Evolutionary conservation across 2,113 vertebrate genomes (phyloP).

Genomic region (Brachyhypopomus gauderio): DNA sequence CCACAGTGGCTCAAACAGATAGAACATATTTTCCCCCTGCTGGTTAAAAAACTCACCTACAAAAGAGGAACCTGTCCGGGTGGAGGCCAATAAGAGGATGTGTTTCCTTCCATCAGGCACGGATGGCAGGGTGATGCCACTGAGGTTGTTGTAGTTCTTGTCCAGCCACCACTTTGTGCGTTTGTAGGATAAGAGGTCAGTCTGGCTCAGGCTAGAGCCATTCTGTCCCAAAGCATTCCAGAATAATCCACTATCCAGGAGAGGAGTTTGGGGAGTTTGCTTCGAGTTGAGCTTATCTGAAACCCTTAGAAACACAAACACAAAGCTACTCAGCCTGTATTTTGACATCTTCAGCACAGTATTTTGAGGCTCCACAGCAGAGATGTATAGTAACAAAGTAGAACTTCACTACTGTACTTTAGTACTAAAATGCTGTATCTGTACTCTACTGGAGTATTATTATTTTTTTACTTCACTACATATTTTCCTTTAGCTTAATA

Average conservation of each 20-base stretch:
- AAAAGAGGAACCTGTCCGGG: conserved; percentile 94
- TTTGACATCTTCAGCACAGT: too few relatives aligned
- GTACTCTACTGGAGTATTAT: too few relatives aligned
- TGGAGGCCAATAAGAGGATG: conserved; percentile 91
- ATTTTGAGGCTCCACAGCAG: too few relatives aligned
- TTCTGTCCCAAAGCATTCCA: conserved; percentile 66
- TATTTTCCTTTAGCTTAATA: too few relatives aligned
- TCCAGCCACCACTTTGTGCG: conserved; percentile 77
- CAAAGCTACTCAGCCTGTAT: neutral
- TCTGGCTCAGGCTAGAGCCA: conserved; percentile 71
- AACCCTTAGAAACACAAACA: conserved; percentile 79
- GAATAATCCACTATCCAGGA: conserved; percentile 71
- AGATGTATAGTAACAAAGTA: too few relatives aligned
- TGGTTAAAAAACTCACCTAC: conserved; percentile 99
- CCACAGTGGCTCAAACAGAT: conserved; percentile 96
- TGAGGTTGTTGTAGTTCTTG: conserved; percentile 76
- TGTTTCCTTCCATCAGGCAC: conserved; percentile 72
- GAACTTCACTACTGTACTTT: too few relatives aligned
- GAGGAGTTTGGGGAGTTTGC: conserved; percentile 79
- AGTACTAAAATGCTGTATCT: too few relatives aligned
- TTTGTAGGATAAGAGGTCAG: conserved; percentile 70
- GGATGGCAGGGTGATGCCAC: conserved; percentile 33
- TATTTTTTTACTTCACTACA: too few relatives aligned
- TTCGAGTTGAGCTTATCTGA: conserved; percentile 85
- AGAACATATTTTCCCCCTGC: conserved; percentile 89